Base-by-base conservation (phyloP, 2,888 invertebrate species). In the Yponomeuta sedellus region DNA sequence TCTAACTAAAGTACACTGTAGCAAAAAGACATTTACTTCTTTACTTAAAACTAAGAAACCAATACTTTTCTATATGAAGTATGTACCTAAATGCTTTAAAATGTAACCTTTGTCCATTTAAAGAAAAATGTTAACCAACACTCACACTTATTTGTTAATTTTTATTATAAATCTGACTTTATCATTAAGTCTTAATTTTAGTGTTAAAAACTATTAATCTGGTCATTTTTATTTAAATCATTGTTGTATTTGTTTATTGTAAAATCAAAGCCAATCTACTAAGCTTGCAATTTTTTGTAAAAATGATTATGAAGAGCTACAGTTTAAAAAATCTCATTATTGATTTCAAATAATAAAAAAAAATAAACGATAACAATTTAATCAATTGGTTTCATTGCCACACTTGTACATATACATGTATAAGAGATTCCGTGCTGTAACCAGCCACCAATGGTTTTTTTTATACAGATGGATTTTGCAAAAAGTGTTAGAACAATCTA, bases 221-320 rank as follows among this genome's bases (percentile, higher is more conserved):
- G 91, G 91, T 91, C 90, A 91, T 90, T 90, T 87, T 89, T 85
- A 88, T 90, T 89, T 88, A 90, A 88, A 90, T 85, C 88, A 87
- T 88, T 89, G 86, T 89, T 91, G 84, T 88, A 88, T 85, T 88
- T 88, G 87, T 87, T 88, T 73, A 80, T 34, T 61, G 44, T 66
- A 52, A 63, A 67, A 65, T 65, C 58, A 73, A 85, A 83, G 81
- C 82, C 87, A 86, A 84, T 83, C 77, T 83, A 88, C 80, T 86
- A 83, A 81, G 86, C 87, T 89, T 89, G 78, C 80, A 84, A 83
- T 85, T 87, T 25, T 87, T 88, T 89, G 84, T 88, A 83, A 83
- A 83, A 85, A 83, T 86, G 79, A 83, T 86, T 80, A 81, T 81
- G 83, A 83, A 85, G 80, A 87, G 83, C 82, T 83, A 81, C 86